A percentile compares a stretch with the other conserved stretches of the same genome.
Conservation (phyloP, 2,888 invertebrate genomes). For the Geotrupes spiniger region DNA sequence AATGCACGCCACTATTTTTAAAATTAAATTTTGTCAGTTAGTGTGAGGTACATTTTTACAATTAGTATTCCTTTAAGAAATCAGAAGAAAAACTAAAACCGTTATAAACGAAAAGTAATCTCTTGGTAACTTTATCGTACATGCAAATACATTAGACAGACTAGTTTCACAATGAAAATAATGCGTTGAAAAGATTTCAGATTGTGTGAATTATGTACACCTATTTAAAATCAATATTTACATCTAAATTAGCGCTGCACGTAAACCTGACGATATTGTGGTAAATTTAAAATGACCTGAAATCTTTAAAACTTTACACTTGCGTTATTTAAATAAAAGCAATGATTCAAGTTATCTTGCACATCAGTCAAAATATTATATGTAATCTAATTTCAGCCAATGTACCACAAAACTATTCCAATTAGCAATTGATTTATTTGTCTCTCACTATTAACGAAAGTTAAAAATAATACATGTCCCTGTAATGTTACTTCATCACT, state of each 20-base stretch:
- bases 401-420: too few species aligned
- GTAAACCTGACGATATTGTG: too few species aligned
- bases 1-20: slow-evolving; percentile 1
- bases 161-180: slow-evolving; percentile 28
- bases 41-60: slow-evolving; percentile 4
- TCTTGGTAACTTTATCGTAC: slow-evolving; percentile 19
- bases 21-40: neutral
- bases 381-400: neutral
- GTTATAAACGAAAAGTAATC: neutral
- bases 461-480: too few species aligned
- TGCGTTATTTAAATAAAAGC: slow-evolving; percentile 9
- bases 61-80: neutral
- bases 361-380: slow-evolving; percentile 3
- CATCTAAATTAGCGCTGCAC: slow-evolving; percentile 2
- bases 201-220: slow-evolving; percentile 9
- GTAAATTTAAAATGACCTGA: slow-evolving; percentile 1
- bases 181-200: slow-evolving; percentile 13
- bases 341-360: neutral
- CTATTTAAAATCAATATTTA: slow-evolving; percentile 15
- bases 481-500: too few species aligned
- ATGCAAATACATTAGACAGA: slow-evolving; percentile 23
- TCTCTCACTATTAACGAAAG: too few species aligned
- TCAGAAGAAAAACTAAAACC: neutral
- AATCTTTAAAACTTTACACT: slow-evolving; percentile 12
- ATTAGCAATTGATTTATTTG: too few species aligned